phyloP scores from a whole-genome alignment of 2,888 invertebrate species.

The Amphiduros pacificus region DNA sequence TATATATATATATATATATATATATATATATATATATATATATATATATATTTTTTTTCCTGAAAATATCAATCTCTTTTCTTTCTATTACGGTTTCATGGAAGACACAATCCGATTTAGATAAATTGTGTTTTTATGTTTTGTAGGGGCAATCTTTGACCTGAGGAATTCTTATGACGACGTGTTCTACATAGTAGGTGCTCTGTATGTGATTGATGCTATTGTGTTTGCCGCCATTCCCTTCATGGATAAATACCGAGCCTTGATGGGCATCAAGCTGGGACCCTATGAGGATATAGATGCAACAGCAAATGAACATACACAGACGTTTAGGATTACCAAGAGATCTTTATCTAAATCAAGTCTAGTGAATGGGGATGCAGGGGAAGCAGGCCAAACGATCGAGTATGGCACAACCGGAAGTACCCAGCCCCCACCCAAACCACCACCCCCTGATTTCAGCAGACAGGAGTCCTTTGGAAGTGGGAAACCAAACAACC shows the following conservation, averaged over 20 bases:
- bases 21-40: too few species aligned
- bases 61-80: too few species aligned
- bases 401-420: background rate
- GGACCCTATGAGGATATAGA: background rate
- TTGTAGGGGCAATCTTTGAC: slow-evolving; percentile 35
- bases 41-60: too few species aligned
- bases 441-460: slow-evolving; percentile 1
- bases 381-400: background rate
- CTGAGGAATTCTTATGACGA: slow-evolving; percentile 37
- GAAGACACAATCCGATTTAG: too few species aligned
- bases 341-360: slow-evolving; percentile 1
- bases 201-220: slow-evolving; percentile 33
- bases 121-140: background rate
- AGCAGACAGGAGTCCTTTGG: background rate
- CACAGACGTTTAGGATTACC: slow-evolving; percentile 18
- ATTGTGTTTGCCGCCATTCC: slow-evolving; percentile 34
- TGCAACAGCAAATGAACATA: slow-evolving; percentile 2
- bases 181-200: slow-evolving; percentile 39
- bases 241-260: slow-evolving; percentile 18
- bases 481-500: too few species aligned
- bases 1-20: too few species aligned
- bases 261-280: background rate
- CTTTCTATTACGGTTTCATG: too few species aligned
- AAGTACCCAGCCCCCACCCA: background rate
- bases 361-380: background rate